Percentiles rank a stretch among this genome's conserved stretches.
Conservation (phyloP, 2,888 invertebrate genomes). For the Cryptocheilus praepositus region DNA sequence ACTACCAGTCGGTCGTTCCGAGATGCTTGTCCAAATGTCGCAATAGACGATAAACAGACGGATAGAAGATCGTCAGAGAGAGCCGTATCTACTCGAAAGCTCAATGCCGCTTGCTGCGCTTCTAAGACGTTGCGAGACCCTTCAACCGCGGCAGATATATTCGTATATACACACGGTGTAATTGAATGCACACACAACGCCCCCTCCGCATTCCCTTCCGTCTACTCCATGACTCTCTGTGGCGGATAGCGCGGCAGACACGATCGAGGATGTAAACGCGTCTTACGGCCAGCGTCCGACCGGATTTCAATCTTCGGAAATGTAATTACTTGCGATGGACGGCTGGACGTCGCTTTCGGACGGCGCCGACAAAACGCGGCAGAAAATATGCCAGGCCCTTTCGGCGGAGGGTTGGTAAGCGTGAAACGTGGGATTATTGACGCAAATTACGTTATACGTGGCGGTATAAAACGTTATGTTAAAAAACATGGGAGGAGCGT, state of each 20-base stretch:
- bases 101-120: slow-evolving; percentile 52
- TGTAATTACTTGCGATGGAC: slow-evolving; percentile 48
- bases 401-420: too few species aligned
- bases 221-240: too few species aligned
- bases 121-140: slow-evolving; percentile 50
- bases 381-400: too few species aligned
- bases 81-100: slow-evolving; percentile 48
- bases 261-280: slow-evolving; percentile 7
- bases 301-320: slow-evolving; percentile 15
- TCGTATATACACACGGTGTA: slow-evolving; percentile 60
- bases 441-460: too few species aligned
- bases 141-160: slow-evolving; percentile 46
- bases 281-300: not conserved
- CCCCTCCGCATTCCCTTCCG: not conserved
- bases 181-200: slow-evolving; percentile 65
- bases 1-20: slow-evolving; percentile 34
- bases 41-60: slow-evolving; percentile 68
- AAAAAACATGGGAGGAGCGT: not conserved
- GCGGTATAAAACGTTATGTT: not conserved
- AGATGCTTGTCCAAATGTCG: slow-evolving; percentile 54
- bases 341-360: not conserved
- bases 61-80: slow-evolving; percentile 39
- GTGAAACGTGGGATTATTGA: too few species aligned
- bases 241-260: not conserved
- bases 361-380: too few species aligned